Conservation (phyloP, 2,797 vertebrate species). For the Peromyscus nudipes region DNA sequence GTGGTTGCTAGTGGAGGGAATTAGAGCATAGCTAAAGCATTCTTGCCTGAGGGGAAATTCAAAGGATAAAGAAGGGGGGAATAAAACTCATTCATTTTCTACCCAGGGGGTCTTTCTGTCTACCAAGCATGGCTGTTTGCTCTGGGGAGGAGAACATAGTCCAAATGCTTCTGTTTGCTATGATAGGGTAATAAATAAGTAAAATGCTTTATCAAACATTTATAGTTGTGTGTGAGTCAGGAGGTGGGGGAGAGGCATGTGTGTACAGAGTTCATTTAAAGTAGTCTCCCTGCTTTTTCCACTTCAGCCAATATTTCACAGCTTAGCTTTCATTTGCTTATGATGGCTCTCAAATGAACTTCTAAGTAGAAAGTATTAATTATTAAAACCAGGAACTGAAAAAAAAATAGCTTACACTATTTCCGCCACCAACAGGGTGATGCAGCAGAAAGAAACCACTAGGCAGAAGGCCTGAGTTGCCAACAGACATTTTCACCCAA, state of each 20-base stretch:
- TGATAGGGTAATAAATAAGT: conserved; percentile 87
- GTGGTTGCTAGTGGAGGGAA: conserved; percentile 67
- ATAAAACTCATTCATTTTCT: conserved; percentile 73
- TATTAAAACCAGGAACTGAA: conserved; percentile 73
- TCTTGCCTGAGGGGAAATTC: conserved; percentile 50
- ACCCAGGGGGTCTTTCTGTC: conserved; percentile 77
- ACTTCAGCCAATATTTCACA: conserved; percentile 86
- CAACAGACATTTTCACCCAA: neutral
- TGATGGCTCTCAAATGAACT: conserved; percentile 83
- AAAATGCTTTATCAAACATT: conserved; percentile 89
- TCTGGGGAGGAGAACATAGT: conserved; percentile 52
- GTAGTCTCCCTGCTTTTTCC: conserved; percentile 83
- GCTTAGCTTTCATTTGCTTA: conserved; percentile 82
- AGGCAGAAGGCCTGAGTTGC: neutral
- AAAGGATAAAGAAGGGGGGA: neutral
- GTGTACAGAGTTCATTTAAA: conserved; percentile 82
- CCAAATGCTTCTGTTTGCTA: conserved; percentile 80
- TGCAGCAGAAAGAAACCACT: conserved; percentile 18
- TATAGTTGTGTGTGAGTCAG: conserved; percentile 84
- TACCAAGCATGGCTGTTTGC: conserved; percentile 77
- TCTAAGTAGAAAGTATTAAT: conserved; percentile 83
- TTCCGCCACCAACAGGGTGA: conserved; percentile 70
- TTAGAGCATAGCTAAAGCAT: conserved; percentile 70
- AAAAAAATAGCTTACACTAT: conserved; percentile 55
- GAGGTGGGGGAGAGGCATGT: conserved; percentile 54